Percentiles rank a stretch among this genome's conserved stretches.
These are phyloP conservation scores for Netelia inedita DNA, from an alignment of 2,888 invertebrate species.

Conservation along the genomic window DNA sequence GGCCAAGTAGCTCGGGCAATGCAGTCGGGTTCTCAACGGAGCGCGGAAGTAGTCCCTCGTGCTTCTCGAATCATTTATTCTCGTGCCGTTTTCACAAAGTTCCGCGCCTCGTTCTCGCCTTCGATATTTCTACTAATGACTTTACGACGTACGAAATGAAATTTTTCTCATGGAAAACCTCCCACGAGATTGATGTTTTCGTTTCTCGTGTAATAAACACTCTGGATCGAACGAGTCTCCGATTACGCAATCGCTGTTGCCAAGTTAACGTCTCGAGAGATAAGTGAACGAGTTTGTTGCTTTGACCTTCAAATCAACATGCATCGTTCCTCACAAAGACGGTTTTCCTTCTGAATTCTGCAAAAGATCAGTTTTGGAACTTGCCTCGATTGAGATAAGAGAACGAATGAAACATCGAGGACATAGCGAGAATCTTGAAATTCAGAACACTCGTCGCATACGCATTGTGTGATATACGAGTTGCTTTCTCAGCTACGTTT, in stretches of 20 bases:
- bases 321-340: too few species aligned
- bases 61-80: slow-evolving; percentile 58
- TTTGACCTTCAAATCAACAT: too few species aligned
- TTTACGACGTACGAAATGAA: neutral
- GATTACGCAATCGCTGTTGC: too few species aligned
- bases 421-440: neutral
- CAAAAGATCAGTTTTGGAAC: neutral
- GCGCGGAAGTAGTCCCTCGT: slow-evolving; percentile 49
- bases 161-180: neutral
- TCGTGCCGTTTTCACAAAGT: slow-evolving; percentile 11
- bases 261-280: too few species aligned
- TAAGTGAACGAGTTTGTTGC: too few species aligned
- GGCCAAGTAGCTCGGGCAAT: slow-evolving; percentile 61
- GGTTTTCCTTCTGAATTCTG: too few species aligned
- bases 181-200: too few species aligned
- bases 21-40: slow-evolving; percentile 28
- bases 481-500: slow-evolving; percentile 13
- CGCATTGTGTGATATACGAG: slow-evolving; percentile 14
- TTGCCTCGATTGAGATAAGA: neutral
- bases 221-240: too few species aligned
- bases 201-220: too few species aligned
- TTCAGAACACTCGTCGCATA: neutral
- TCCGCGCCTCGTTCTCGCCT: neutral
- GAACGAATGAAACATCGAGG: neutral
- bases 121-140: neutral